These are phyloP conservation scores for Mamestra configurata DNA, from an alignment of 1,140 invertebrate genomes.

Conservation along the genomic window DNA sequence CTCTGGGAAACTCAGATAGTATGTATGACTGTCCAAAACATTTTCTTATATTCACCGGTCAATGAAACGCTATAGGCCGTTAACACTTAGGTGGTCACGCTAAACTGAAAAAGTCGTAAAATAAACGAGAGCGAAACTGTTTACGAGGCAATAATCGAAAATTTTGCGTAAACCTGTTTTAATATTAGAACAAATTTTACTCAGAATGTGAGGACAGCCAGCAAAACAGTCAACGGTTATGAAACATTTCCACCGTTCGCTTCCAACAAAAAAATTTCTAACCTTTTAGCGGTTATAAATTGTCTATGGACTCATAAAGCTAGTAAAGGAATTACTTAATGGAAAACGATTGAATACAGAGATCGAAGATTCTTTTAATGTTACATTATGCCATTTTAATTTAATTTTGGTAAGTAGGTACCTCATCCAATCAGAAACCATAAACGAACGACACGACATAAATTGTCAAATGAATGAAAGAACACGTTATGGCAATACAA, in stretches of 20 bases:
- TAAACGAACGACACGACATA: neutral
- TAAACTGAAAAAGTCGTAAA: conserved; percentile 35
- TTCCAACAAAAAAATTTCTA: neutral
- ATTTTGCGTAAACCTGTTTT: conserved; percentile 25
- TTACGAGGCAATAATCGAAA: conserved; percentile 39
- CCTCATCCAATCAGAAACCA: neutral
- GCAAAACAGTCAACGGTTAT: neutral
- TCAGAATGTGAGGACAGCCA: neutral
- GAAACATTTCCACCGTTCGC: neutral
- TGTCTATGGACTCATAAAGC: neutral
- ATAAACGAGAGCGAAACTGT: conserved; percentile 35
- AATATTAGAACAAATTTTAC: neutral
- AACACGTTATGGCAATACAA: neutral
- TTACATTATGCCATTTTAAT: too few relatives aligned
- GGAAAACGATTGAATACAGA: neutral
- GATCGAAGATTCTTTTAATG: neutral
- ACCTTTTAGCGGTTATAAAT: neutral
- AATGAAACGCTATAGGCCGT: neutral
- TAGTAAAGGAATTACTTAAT: neutral
- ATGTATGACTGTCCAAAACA: too few relatives aligned
- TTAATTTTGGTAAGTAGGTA: neutral
- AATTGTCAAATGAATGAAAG: neutral
- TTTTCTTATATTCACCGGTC: neutral
- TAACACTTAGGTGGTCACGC: conserved; percentile 21
- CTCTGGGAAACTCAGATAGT: too few relatives aligned